A percentile compares a stretch with the other conserved stretches of the same genome.
phyloP scores from a whole-genome alignment of 2,113 vertebrate genomes.

The Etia nguti region DNA sequence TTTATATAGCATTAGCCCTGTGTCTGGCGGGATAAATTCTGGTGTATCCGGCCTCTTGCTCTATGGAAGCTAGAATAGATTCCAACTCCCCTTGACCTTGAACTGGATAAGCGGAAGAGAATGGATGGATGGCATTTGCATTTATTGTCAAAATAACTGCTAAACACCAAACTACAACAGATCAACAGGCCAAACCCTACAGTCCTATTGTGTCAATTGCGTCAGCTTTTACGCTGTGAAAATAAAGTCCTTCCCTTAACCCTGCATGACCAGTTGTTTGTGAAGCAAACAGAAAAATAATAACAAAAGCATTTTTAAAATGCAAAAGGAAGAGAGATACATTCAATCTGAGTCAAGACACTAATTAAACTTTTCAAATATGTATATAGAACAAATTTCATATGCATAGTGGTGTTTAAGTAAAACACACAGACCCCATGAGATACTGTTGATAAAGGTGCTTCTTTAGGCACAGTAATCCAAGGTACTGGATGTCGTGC shows the following conservation, averaged over 20 bases:
- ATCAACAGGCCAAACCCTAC: background rate
- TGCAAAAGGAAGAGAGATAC: background rate
- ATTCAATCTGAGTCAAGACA: background rate
- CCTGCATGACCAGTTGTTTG: background rate
- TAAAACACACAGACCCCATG: background rate
- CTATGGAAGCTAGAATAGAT: background rate
- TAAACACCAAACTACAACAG: background rate
- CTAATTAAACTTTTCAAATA: background rate
- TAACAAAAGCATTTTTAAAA: background rate
- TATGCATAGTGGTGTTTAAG: background rate
- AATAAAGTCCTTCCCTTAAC: background rate
- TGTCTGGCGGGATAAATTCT: background rate
- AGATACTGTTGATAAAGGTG: background rate
- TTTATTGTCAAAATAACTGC: background rate
- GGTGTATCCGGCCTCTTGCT: background rate
- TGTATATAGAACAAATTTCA: background rate
- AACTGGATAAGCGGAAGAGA: background rate
- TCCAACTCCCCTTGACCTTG: background rate
- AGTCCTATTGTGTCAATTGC: background rate
- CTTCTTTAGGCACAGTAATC: background rate
- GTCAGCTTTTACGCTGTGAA: background rate
- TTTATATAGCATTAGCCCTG: background rate
- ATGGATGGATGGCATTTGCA: background rate
- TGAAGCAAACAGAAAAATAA: background rate
- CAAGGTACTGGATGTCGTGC: background rate